Conservation (phyloP, 2,113 vertebrate species). For the Callionymus lyra region DNA sequence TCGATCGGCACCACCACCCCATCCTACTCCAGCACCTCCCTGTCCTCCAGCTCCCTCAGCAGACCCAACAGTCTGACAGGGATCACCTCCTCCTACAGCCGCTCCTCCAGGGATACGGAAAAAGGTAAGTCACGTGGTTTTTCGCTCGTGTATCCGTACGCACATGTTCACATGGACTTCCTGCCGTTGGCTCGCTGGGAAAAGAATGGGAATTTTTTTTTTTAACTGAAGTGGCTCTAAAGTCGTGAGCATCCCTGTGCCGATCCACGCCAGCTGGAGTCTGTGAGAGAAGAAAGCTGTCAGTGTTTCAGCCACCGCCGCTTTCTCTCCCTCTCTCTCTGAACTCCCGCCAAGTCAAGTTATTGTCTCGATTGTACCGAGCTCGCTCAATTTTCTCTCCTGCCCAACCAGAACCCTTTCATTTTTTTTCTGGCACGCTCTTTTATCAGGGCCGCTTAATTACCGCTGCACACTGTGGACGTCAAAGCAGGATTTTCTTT, state of each 20-base stretch:
- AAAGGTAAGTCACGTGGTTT: slow-evolving; percentile 81
- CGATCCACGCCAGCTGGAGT: no score
- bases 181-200: no score
- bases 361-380: slow-evolving; percentile 2
- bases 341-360: slow-evolving; percentile 20
- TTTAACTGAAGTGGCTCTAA: no score
- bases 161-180: no score
- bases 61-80: slow-evolving; percentile 81
- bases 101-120: slow-evolving; percentile 81
- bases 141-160: no score
- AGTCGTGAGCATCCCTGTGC: no score
- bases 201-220: no score
- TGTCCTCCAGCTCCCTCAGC: slow-evolving; percentile 66
- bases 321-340: slow-evolving; percentile 10
- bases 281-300: no score
- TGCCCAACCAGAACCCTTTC: slow-evolving; percentile 4
- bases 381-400: slow-evolving; percentile 1
- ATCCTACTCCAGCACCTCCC: slow-evolving; percentile 66
- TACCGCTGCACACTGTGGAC: background rate
- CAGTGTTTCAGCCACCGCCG: background rate
- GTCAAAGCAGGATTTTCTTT: no score
- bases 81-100: slow-evolving; percentile 87
- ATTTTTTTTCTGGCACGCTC: background rate
- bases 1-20: slow-evolving; percentile 58
- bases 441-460: background rate